Conservation (phyloP, 1,140 invertebrate genomes). For the Drosophila varians region DNA sequence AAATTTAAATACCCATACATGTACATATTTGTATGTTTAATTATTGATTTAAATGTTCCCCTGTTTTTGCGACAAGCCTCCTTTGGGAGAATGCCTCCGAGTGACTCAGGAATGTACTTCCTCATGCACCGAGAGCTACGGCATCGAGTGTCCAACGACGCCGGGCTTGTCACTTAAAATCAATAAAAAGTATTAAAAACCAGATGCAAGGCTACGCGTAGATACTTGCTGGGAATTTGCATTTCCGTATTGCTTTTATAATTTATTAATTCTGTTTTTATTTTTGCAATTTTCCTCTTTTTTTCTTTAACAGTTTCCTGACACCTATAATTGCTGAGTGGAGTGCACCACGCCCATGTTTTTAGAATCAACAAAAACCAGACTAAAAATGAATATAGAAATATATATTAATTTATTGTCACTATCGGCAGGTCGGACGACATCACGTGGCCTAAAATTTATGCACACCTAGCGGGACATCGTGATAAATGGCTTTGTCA, state of each 20-base stretch:
- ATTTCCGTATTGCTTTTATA: constrained; percentile 61
- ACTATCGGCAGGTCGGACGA: constrained; percentile 1
- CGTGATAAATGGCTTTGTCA: constrained; percentile 44
- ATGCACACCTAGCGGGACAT: constrained; percentile 31
- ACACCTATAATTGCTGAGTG: constrained; percentile 27
- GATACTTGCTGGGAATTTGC: constrained; percentile 20
- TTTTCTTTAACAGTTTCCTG: constrained; percentile 37
- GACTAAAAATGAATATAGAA: neutral
- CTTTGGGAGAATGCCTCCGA: constrained; percentile 15
- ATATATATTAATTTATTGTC: constrained; percentile 5
- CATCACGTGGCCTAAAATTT: constrained; percentile 42
- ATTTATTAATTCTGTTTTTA: constrained; percentile 58
- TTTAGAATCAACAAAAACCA: neutral
- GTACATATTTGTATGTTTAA: constrained; percentile 16
- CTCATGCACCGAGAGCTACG: constrained; percentile 15
- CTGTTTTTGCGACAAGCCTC: constrained; percentile 56
- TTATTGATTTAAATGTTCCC: constrained; percentile 35
- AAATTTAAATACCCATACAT: constrained; percentile 11
- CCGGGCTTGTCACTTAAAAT: constrained; percentile 45
- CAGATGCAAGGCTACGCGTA: constrained; percentile 64
- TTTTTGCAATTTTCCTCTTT: constrained; percentile 11
- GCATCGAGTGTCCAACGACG: neutral
- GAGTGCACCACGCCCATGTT: constrained; percentile 16
- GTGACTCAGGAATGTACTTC: constrained; percentile 37
- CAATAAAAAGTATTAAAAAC: constrained; percentile 42